These are phyloP conservation scores for Melipona quadrifasciata DNA, from an alignment of 1,140 invertebrate genomes.

Conservation along the genomic window DNA sequence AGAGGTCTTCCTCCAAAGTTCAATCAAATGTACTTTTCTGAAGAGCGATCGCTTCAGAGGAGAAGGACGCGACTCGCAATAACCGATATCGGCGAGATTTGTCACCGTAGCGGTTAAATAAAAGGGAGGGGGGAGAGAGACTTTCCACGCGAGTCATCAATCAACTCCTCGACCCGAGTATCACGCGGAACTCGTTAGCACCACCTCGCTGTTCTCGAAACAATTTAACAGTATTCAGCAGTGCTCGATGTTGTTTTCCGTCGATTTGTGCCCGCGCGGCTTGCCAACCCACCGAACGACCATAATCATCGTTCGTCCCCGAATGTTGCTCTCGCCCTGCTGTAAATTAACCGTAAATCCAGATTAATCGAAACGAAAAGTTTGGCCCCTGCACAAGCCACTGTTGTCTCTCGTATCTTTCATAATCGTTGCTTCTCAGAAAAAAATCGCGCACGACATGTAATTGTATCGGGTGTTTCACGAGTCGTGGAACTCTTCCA, in stretches of 20 bases:
- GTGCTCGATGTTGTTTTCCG: constrained; percentile 15
- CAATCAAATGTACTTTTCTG: background rate
- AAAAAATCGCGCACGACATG: no score
- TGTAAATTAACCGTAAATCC: constrained; percentile 26
- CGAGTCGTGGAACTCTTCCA: no score
- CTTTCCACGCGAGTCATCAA: background rate
- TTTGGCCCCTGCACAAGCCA: background rate
- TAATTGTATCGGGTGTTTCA: no score
- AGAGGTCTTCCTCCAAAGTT: background rate
- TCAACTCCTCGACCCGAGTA: constrained; percentile 15
- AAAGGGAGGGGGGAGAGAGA: background rate
- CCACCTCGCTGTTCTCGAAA: constrained; percentile 34
- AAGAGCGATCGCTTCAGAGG: background rate
- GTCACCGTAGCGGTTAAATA: constrained; percentile 18
- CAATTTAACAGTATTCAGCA: constrained; percentile 15
- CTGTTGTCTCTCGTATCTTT: background rate
- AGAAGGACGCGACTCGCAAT: background rate
- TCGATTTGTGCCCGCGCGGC: background rate
- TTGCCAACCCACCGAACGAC: constrained; percentile 45
- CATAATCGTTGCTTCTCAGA: no score
- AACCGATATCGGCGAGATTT: constrained; percentile 6
- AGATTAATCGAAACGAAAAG: constrained; percentile 29
- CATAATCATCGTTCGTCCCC: constrained; percentile 57
- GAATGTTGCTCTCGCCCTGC: background rate
- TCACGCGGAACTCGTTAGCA: background rate